Base-by-base conservation (phyloP, 1,140 invertebrate genomes). In the Globodera rostochiensis region DNA sequence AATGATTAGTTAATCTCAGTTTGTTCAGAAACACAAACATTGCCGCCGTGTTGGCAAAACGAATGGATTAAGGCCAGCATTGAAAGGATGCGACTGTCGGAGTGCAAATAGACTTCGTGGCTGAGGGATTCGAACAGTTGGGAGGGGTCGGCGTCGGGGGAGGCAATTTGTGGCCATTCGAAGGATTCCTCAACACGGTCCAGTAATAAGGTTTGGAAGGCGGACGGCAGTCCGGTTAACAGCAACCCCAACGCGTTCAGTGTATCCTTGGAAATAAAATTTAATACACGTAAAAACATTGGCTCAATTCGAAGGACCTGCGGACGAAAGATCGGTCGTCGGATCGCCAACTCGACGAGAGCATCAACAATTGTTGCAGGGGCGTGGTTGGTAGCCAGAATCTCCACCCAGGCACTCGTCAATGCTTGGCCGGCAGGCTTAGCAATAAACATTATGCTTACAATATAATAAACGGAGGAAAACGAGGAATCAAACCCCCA, bases 11-110 rank as follows among this genome's bases (percentile, higher is more conserved):
- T 7, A 7, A n/a, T 11, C 36, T 36, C 36, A 0, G 2, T 36
- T 36, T 36, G 36, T 36, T 47, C 46, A 45, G 80, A 80, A 36
- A 36, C 36, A 76, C 79, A 13, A 80, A 81, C 80, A 76, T 83
- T 83, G 50, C 82, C 82, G 46, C 73, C 80, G 64, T 83, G 82
- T 67, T 83, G 82, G 77, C 80, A 83, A 77, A 85, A 85, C 21
- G 85, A 73, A 57, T 85, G 84, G 25, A 86, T 74, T 25, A 85
- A 50, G 19, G 84, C 84, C 45, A 85, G 82, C 84, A 85, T 84
- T 21, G 85, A 84, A 19, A 85, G 84, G 49, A 85, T 84, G 21
- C 69, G 25, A 60, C 82, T 81, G 74, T 85, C 84, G n/a, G 75
- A 71, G 74, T 85, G 83, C 25, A 87, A 74, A 77, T 80, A 83